These are phyloP conservation scores for Campylomormyrus tamandua DNA, from an alignment of 2,113 vertebrate species.

Conservation along the genomic window DNA sequence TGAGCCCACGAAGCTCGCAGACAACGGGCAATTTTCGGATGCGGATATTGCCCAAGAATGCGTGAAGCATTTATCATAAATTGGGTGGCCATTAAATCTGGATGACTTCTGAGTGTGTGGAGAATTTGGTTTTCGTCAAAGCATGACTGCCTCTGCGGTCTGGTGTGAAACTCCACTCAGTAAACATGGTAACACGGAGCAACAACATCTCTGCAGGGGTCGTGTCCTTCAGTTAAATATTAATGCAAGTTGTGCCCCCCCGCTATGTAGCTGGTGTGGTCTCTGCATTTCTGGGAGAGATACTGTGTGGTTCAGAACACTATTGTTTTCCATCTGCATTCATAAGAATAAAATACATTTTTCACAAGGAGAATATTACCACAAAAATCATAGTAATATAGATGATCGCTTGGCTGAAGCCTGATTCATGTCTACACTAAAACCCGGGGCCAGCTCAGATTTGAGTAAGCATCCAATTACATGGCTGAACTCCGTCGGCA, in stretches of 20 bases:
- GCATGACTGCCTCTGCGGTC: background rate
- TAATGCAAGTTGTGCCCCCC: background rate
- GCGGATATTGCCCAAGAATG: background rate
- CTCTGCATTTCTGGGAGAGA: background rate
- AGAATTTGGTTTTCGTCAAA: background rate
- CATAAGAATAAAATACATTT: background rate
- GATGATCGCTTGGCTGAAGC: background rate
- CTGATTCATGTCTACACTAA: background rate
- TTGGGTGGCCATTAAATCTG: background rate
- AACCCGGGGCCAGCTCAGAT: background rate
- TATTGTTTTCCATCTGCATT: background rate
- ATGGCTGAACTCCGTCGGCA: background rate
- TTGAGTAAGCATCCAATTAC: background rate
- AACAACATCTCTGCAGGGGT: background rate
- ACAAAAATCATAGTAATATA: background rate
- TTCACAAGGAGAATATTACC: background rate
- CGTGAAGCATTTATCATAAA: background rate
- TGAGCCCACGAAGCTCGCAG: background rate
- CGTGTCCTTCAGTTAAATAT: background rate
- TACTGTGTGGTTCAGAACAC: background rate
- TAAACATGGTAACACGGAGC: background rate
- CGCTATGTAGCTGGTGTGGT: background rate
- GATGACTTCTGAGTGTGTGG: background rate
- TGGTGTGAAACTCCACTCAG: background rate
- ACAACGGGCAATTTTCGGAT: background rate